A percentile compares a stretch with the other conserved stretches of the same genome.
phyloP scores from a whole-genome alignment of 2,888 invertebrate genomes.

The Tiliacea aurago region DNA sequence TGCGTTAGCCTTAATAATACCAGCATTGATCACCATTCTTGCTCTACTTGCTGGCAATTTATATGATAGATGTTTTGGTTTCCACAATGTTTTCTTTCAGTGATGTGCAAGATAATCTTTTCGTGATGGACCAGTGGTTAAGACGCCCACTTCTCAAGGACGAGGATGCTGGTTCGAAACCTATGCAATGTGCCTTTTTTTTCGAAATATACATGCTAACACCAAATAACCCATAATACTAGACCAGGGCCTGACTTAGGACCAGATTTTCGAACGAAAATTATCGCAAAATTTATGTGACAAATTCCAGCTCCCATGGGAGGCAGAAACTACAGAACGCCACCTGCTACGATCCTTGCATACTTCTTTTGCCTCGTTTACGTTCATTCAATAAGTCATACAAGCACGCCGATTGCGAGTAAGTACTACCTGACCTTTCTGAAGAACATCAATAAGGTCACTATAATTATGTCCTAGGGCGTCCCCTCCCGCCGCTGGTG shows the following conservation, averaged over 20 bases:
- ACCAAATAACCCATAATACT: neutral
- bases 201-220: neutral
- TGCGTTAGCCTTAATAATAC: neutral
- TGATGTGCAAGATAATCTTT: neutral
- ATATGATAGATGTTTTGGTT: neutral
- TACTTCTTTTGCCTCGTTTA: neutral
- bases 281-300: too few relatives aligned
- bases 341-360: neutral
- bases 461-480: neutral
- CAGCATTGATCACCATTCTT: neutral
- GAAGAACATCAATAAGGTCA: too few relatives aligned
- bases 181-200: neutral
- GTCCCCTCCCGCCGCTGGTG: neutral
- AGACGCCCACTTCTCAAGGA: neutral
- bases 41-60: too few relatives aligned
- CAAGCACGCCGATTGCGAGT: too few relatives aligned
- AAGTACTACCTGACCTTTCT: too few relatives aligned
- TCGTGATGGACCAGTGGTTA: neutral
- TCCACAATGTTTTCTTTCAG: neutral
- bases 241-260: neutral
- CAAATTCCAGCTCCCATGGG: too few relatives aligned
- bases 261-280: neutral
- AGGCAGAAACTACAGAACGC: neutral
- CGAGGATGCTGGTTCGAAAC: neutral
- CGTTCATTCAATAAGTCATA: too few relatives aligned